Conservation (phyloP, 2,888 invertebrate species). For the Ceramica pisi region DNA sequence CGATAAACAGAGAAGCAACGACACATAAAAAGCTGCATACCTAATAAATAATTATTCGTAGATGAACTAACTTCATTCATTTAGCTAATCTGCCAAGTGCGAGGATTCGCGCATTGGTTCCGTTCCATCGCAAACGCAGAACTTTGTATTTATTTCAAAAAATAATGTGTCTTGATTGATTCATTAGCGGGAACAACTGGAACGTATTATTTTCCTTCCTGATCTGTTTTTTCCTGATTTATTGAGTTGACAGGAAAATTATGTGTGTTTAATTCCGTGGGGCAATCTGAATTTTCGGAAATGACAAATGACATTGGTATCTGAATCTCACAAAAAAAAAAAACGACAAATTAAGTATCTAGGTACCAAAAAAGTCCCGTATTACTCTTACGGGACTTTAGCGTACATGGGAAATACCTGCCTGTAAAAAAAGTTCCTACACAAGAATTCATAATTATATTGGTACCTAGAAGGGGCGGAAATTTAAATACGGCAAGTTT, state of each 20-base stretch:
- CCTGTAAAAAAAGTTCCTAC: too few relatives aligned
- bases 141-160: not conserved
- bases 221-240: not conserved
- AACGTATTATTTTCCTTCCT: slow-evolving; percentile 7
- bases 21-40: not conserved
- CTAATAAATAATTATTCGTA: too few relatives aligned
- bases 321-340: too few relatives aligned
- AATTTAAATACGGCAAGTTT: too few relatives aligned
- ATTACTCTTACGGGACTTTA: too few relatives aligned
- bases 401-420: too few relatives aligned
- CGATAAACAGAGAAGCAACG: not conserved
- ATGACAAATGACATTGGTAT: too few relatives aligned
- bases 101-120: not conserved
- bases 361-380: too few relatives aligned
- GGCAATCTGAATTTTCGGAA: not conserved
- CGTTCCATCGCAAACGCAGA: not conserved
- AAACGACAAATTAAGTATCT: too few relatives aligned
- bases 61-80: not conserved
- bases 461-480: too few relatives aligned
- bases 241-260: slow-evolving; percentile 14
- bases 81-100: not conserved
- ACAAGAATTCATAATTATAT: too few relatives aligned
- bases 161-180: not conserved
- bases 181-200: not conserved
- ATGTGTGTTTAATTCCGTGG: not conserved